Base-by-base conservation (phyloP, 2,888 invertebrate species). In the Troides aeacus region DNA sequence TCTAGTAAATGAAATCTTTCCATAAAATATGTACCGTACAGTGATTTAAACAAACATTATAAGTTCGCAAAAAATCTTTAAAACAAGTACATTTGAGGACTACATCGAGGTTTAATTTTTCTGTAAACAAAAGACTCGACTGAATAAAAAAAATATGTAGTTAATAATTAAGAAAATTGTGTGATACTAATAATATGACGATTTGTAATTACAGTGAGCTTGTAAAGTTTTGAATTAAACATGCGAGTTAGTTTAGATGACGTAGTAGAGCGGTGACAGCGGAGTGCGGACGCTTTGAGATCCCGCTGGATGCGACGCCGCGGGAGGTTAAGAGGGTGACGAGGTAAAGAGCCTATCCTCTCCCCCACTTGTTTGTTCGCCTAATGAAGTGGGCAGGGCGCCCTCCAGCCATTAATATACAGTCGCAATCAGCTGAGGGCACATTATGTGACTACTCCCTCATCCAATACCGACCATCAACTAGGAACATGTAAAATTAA, bases 381-480 rank as follows among this genome's bases (percentile, higher is more conserved):
- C 82, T 90, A 91, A 91, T 91, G 91, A 90, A 90, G 90, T 87
- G 86, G 88, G 87, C 80, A 81, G 84, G 80, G 81, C 82, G 76
- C 81, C 82, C 81, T 80, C 72, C 77, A 75, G 77, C 84, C 85
- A 87, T 88, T 87, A 88, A 85, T 86, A 87, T 80, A 84, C 85
- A 84, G 85, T 86, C 82, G 84, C 85, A 84, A 83, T 81, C 76
- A 76, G 75, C 76, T 78, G 77, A 78, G 77, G 74, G 74, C 75
- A 74, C 73, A 81, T 78, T 78, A 64, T 53, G 64, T 24, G 66
- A 66, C 70, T 66, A 64, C 70, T 60, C 66, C 21, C 60, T 39
- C 30, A 42, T 64, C 57, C 65, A 65, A 70, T 42, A 53, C 53
- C 59, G 63, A 56, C 59, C 59, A 30, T 60, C 50, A 50, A 36